Evolutionary conservation across 2,797 vertebrate genomes (phyloP), one percentile per base, ranked within the genome.

Genomic region (Coregonus sp.): DNA sequence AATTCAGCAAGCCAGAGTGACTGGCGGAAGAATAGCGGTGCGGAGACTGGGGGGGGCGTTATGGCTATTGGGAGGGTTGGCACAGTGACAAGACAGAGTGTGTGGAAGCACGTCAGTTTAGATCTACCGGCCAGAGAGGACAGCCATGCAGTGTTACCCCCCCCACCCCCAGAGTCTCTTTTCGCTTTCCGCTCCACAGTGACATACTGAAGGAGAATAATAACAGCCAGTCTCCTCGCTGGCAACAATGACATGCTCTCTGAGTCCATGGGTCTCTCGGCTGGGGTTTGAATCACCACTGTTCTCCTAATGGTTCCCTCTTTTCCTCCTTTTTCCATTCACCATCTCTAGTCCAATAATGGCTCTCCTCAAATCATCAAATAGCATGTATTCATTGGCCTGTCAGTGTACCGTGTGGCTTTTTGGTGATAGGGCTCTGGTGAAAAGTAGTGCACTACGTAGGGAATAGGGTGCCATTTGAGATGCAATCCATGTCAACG

Each of bases 341-440:
- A 25, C 61, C 70, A 47, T 40, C 15, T 33, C 51, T 33, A 40
- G 31, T 72, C 61, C 35, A 16, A 76, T 68, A 72, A 63, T 29
- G 25, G 20, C 52, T 4, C 35, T 9, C 1, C 52, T 76, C 37
- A 20, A 59, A 59, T 59, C n/a, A 20, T 20, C 5, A 59, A 59
- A 5, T 5, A 54, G 73, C 77, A 78, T 84, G 63, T 70, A 84
- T 84, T 84, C 79, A 78, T 76, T 70, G 18, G 16, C 37, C 68
- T 20, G 4, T 70, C n/a, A 31, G 11, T 78, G 78, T 70, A 75
- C 81, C 74, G 75, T 77, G 72, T 72, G 72, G n/a, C 25, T 70
- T 70, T 79, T 37, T 20, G 56, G 56, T 6, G n/a, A 7, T 63
- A 25, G 59, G 20, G n/a, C 59, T 25, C 59, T 20, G 59, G 59